Evolutionary conservation across 2,113 vertebrate genomes (phyloP).

Genomic region (Cariama cristata): DNA sequence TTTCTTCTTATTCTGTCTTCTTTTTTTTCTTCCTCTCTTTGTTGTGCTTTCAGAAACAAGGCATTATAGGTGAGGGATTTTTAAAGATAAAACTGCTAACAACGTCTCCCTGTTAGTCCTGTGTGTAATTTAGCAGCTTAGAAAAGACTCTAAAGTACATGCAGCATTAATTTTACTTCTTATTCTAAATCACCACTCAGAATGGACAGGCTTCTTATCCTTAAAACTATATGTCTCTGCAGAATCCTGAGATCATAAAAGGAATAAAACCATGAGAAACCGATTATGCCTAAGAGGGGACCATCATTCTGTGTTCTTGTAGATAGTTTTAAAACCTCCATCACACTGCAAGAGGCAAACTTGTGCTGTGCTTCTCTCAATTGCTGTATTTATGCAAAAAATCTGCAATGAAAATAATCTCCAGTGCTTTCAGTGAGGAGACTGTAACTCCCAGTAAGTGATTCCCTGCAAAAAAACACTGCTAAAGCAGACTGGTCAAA

Average conservation of each 20-base stretch:
- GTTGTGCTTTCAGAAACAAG: not conserved
- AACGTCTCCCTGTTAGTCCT: not conserved
- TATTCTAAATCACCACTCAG: not conserved
- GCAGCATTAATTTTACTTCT: conserved; percentile 22
- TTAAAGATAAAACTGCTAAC: not conserved
- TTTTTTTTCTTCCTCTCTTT: not conserved
- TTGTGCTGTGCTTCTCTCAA: not conserved
- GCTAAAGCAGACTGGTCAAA: not conserved
- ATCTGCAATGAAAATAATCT: not conserved
- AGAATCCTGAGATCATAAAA: not conserved
- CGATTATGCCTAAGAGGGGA: not conserved
- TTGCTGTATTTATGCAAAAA: not conserved
- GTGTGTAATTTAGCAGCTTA: not conserved
- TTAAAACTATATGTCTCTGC: not conserved
- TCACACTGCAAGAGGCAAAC: not conserved
- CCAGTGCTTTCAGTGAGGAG: not conserved
- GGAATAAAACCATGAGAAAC: conserved; percentile 1
- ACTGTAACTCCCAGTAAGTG: not conserved
- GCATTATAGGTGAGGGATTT: not conserved
- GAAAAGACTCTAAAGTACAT: not conserved
- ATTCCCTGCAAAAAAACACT: not conserved
- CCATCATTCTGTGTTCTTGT: not conserved
- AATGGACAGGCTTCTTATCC: not conserved
- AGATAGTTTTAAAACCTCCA: not conserved
- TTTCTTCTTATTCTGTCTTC: not conserved